A percentile compares a stretch with the other conserved stretches of the same genome.
These are phyloP conservation scores for Anguilla megastoma DNA, from an alignment of 2,797 vertebrate genomes.

Conservation along the genomic window DNA sequence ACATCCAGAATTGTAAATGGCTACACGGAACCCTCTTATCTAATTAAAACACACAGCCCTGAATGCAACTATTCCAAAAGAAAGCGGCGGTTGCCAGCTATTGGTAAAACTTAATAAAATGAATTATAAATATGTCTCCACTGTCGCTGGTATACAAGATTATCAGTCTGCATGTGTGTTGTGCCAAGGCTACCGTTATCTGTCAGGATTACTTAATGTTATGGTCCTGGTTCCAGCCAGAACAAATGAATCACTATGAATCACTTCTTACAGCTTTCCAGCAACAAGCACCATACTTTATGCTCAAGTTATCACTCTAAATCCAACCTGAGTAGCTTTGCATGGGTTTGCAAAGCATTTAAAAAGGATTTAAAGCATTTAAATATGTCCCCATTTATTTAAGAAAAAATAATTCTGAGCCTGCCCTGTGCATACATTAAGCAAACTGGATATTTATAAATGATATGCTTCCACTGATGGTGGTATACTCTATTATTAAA, in stretches of 20 bases:
- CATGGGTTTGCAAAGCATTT: slow-evolving; percentile 1
- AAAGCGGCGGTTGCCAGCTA: background rate
- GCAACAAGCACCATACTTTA: slow-evolving; percentile 7
- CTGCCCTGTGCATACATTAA: background rate
- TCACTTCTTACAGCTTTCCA: slow-evolving; percentile 4
- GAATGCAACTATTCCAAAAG: background rate
- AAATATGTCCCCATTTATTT: background rate
- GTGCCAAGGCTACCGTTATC: background rate
- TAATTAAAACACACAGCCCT: slow-evolving; percentile 12
- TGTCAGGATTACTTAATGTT: slow-evolving; percentile 5
- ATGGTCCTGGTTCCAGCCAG: background rate
- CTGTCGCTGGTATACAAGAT: background rate
- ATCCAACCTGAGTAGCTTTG: background rate
- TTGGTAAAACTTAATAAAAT: background rate
- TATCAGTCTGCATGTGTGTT: slow-evolving; percentile 2
- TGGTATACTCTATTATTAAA: background rate
- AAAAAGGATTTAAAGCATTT: background rate
- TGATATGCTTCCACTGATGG: background rate
- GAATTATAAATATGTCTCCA: slow-evolving; percentile 3
- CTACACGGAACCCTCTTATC: background rate
- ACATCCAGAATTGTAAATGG: slow-evolving; percentile 7
- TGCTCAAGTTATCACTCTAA: background rate
- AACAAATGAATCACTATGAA: slow-evolving; percentile 11
- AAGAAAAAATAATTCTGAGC: background rate
- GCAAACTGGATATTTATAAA: background rate